phyloP scores from a whole-genome alignment of 2,888 invertebrate species.

The Herminia tarsipennalis region DNA sequence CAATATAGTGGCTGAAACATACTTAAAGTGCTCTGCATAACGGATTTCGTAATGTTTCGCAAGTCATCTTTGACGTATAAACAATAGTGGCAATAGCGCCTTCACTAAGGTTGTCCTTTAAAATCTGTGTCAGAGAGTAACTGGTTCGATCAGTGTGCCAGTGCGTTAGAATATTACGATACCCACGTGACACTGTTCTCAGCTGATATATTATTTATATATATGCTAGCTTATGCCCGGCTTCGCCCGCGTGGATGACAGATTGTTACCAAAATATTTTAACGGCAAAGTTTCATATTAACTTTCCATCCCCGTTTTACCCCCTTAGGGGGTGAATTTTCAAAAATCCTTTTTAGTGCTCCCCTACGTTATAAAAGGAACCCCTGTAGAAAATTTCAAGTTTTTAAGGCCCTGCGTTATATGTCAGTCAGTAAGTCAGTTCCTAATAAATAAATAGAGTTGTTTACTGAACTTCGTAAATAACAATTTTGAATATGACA shows the following conservation, averaged over 20 bases:
- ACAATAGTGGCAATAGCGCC: slow-evolving; percentile 77
- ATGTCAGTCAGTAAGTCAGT: too few relatives aligned
- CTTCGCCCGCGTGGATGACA: neutral
- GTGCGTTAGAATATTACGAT: slow-evolving; percentile 27
- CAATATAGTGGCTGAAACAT: slow-evolving; percentile 11
- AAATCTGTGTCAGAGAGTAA: slow-evolving; percentile 72
- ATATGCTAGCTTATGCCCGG: neutral
- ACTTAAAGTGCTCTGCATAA: slow-evolving; percentile 36
- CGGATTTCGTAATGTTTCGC: slow-evolving; percentile 58
- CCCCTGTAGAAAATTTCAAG: too few relatives aligned
- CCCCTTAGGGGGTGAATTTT: too few relatives aligned
- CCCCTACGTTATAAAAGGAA: too few relatives aligned
- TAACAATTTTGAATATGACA: too few relatives aligned
- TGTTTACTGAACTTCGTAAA: too few relatives aligned
- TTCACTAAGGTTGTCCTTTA: slow-evolving; percentile 70
- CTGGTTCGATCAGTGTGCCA: slow-evolving; percentile 55
- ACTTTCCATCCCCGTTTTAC: too few relatives aligned
- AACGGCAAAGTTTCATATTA: too few relatives aligned
- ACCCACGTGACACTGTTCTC: slow-evolving; percentile 2
- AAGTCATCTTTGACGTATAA: slow-evolving; percentile 53
- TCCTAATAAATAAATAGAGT: too few relatives aligned
- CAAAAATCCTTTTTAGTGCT: too few relatives aligned
- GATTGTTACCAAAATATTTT: too few relatives aligned
- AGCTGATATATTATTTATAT: slow-evolving; percentile 5
- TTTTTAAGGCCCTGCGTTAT: too few relatives aligned